A percentile compares a stretch with the other conserved stretches of the same genome.
Conservation (phyloP, 1,140 invertebrate genomes). For the Zaprionus capensis region DNA sequence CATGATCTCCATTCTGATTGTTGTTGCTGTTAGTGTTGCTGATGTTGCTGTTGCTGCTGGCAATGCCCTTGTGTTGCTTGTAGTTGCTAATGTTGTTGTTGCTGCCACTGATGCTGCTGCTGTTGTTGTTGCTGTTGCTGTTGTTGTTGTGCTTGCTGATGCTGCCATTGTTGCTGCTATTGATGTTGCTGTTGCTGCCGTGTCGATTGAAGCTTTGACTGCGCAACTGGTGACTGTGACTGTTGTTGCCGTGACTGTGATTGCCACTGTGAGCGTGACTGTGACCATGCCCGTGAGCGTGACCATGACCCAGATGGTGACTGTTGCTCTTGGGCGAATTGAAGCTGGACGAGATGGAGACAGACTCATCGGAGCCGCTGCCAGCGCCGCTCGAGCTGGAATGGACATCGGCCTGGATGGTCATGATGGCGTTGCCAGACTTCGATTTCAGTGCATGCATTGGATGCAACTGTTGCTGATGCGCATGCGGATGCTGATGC, state of each 20-base stretch:
- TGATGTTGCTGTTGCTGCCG: slow-evolving; percentile 34
- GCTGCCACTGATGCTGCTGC: slow-evolving; percentile 20
- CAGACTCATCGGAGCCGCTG: slow-evolving; percentile 87
- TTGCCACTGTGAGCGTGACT: slow-evolving; percentile 42
- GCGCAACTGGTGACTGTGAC: slow-evolving; percentile 43
- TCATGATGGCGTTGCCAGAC: slow-evolving; percentile 67
- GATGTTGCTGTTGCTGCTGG: slow-evolving; percentile 39
- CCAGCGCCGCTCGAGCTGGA: slow-evolving; percentile 87
- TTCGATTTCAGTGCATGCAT: slow-evolving; percentile 49
- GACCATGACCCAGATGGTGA: slow-evolving; percentile 52
- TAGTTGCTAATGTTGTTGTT: slow-evolving; percentile 12
- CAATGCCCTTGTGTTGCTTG: slow-evolving; percentile 22
- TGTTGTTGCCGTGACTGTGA: slow-evolving; percentile 33
- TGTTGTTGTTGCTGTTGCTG: slow-evolving; percentile 31
- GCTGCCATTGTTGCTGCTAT: slow-evolving; percentile 8
- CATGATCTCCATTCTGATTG: slow-evolving; percentile 85
- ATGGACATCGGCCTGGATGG: slow-evolving; percentile 89
- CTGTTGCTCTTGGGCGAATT: slow-evolving; percentile 73
- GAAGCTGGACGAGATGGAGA: slow-evolving; percentile 85
- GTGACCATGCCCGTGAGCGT: slow-evolving; percentile 32
- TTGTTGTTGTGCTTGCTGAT: slow-evolving; percentile 20
- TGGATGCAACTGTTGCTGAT: slow-evolving; percentile 35
- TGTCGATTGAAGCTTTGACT: slow-evolving; percentile 64
- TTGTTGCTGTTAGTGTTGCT: slow-evolving; percentile 27
- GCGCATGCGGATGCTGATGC: slow-evolving; percentile 17